Evolutionary conservation across 1,140 invertebrate species (phyloP).

Genomic region (Hestina assimilis): DNA sequence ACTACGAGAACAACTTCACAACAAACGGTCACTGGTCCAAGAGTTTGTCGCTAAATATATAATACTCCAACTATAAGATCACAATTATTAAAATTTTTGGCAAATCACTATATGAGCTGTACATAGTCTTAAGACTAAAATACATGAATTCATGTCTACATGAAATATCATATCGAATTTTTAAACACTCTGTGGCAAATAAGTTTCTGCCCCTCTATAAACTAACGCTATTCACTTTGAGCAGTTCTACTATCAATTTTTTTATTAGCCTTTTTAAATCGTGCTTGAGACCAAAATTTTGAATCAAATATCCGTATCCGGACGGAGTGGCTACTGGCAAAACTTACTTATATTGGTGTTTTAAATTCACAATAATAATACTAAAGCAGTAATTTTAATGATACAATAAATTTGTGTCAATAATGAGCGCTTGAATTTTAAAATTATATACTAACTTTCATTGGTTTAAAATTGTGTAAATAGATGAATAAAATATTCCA

Average conservation of each 20-base stretch:
- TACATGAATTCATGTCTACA: slow-evolving; percentile 3
- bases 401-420: slow-evolving; percentile 3
- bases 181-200: slow-evolving; percentile 7
- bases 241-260: slow-evolving; percentile 7
- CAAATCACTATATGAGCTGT: slow-evolving; percentile 64
- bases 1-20: slow-evolving; percentile 69
- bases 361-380: slow-evolving; percentile 41
- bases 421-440: slow-evolving; percentile 18
- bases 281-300: too few species aligned
- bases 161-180: neutral
- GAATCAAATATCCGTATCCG: slow-evolving; percentile 56
- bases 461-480: slow-evolving; percentile 23
- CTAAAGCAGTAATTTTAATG: slow-evolving; percentile 22
- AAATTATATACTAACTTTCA: slow-evolving; percentile 23
- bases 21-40: slow-evolving; percentile 73
- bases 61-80: slow-evolving; percentile 59
- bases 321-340: slow-evolving; percentile 64
- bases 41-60: slow-evolving; percentile 49
- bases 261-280: neutral
- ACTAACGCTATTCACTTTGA: slow-evolving; percentile 23
- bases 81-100: slow-evolving; percentile 66
- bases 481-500: slow-evolving; percentile 37
- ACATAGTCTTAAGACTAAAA: slow-evolving; percentile 31
- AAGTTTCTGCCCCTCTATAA: slow-evolving; percentile 4
- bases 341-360: slow-evolving; percentile 57